Evolutionary conservation across 2,797 vertebrate genomes (phyloP).

Genomic region (Rousettus madagascariensis): DNA sequence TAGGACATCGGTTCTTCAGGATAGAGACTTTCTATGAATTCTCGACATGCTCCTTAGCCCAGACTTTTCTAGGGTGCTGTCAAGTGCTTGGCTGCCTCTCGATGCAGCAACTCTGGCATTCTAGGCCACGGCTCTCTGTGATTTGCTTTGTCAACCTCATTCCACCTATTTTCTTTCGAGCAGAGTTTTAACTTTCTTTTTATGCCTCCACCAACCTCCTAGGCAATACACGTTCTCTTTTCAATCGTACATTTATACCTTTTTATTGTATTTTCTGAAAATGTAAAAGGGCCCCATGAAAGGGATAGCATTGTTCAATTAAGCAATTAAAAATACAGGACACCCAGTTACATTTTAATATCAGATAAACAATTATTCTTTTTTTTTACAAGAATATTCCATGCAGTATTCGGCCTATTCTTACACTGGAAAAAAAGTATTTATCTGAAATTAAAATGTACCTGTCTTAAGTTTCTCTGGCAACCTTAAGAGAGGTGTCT

Average conservation of each 20-base stretch:
- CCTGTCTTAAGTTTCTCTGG: not conserved
- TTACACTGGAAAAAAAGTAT: not conserved
- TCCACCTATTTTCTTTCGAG: not conserved
- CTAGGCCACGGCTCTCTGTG: not conserved
- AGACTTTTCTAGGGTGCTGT: not conserved
- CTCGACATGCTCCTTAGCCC: rapidly evolving
- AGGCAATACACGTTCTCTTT: not conserved
- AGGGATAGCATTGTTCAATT: not conserved
- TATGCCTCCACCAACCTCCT: not conserved
- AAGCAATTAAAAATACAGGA: not conserved
- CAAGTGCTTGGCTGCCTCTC: not conserved
- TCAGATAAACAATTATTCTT: not conserved
- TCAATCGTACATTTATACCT: not conserved
- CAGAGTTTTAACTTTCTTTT: not conserved
- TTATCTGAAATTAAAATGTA: not conserved
- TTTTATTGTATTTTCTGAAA: not conserved
- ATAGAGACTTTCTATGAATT: not conserved
- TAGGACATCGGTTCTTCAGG: not conserved
- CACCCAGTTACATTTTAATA: not conserved
- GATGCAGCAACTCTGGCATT: rapidly evolving
- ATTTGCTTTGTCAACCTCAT: not conserved
- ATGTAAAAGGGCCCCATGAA: not conserved
- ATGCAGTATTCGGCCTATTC: not conserved
- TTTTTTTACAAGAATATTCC: not conserved
- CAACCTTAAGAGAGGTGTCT: not conserved